Evolutionary conservation across 2,797 vertebrate species (phyloP).

Genomic region (Sciaenops ocellatus): DNA sequence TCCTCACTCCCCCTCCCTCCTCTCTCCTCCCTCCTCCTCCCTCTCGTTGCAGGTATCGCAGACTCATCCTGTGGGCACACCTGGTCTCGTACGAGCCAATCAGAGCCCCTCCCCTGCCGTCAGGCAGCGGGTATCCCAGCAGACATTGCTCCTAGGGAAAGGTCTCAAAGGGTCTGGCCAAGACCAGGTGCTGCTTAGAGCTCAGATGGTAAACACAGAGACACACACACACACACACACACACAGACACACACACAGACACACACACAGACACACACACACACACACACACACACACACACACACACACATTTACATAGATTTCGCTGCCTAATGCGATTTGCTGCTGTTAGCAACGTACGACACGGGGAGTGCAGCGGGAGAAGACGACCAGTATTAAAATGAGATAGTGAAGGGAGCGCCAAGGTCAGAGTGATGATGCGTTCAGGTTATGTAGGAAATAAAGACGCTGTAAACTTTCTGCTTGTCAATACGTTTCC

Average conservation of each 20-base stretch:
- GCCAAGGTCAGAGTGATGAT: neutral
- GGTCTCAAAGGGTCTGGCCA: conserved; percentile 92
- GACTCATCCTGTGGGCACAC: conserved; percentile 88
- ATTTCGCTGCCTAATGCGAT: neutral
- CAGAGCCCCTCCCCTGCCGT: conserved; percentile 89
- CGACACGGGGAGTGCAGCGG: neutral
- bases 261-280: conserved; percentile 5
- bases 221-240: conserved; percentile 28
- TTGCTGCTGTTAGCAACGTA: neutral
- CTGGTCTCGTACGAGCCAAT: conserved; percentile 90
- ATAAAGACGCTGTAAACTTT: neutral
- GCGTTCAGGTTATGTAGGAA: neutral
- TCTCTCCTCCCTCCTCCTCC: neutral
- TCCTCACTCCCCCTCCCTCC: neutral
- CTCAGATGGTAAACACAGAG: conserved; percentile 92
- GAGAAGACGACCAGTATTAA: conserved; percentile 22
- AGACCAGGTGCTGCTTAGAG: conserved; percentile 96
- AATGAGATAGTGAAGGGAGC: conserved; percentile 1
- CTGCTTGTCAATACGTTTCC: too few relatives aligned
- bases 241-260: conserved; percentile 9
- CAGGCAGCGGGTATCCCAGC: conserved; percentile 90
- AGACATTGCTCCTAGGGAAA: conserved; percentile 94
- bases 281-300: too few relatives aligned
- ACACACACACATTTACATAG: conserved; percentile 22
- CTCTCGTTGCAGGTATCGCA: conserved; percentile 86